Percentiles rank a stretch among this genome's conserved stretches.
Conservation (phyloP, 1,140 invertebrate species). For the Drepana arcuata region DNA sequence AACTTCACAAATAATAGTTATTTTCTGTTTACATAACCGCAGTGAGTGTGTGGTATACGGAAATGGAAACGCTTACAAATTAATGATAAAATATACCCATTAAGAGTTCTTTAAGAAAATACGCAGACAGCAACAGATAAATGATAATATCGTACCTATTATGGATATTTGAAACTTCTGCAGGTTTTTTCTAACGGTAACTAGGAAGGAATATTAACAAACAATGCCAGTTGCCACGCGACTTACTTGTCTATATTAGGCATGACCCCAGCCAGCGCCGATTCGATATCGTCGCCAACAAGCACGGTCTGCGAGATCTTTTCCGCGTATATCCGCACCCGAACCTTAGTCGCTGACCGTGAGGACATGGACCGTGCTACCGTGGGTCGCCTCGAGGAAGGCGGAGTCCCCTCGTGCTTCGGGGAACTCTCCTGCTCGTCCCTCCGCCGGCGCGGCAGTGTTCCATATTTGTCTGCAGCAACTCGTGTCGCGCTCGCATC, state of each 20-base stretch:
- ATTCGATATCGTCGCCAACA: constrained; percentile 79
- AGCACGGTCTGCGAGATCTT: constrained; percentile 81
- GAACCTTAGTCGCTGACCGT: constrained; percentile 64
- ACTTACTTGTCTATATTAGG: constrained; percentile 64
- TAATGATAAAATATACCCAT: too few relatives aligned
- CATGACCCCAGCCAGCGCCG: constrained; percentile 76
- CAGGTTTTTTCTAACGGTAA: too few relatives aligned
- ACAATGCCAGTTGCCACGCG: neutral
- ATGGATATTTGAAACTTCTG: too few relatives aligned
- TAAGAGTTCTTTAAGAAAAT: too few relatives aligned
- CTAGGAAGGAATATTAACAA: too few relatives aligned
- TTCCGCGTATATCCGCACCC: constrained; percentile 85
- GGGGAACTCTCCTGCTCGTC: constrained; percentile 70
- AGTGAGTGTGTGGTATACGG: too few relatives aligned
- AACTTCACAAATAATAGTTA: too few relatives aligned
- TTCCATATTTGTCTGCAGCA: constrained; percentile 81
- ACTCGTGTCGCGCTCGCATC: constrained; percentile 66
- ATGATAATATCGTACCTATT: too few relatives aligned
- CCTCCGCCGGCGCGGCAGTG: constrained; percentile 79
- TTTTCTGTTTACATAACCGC: too few relatives aligned
- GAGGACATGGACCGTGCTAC: constrained; percentile 71
- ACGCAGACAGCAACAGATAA: too few relatives aligned
- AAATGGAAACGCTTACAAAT: too few relatives aligned
- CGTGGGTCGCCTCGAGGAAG: constrained; percentile 53
- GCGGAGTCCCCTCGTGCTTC: constrained; percentile 61